phyloP scores from a whole-genome alignment of 2,797 vertebrate genomes.

The Melanotaenia pygmaea region DNA sequence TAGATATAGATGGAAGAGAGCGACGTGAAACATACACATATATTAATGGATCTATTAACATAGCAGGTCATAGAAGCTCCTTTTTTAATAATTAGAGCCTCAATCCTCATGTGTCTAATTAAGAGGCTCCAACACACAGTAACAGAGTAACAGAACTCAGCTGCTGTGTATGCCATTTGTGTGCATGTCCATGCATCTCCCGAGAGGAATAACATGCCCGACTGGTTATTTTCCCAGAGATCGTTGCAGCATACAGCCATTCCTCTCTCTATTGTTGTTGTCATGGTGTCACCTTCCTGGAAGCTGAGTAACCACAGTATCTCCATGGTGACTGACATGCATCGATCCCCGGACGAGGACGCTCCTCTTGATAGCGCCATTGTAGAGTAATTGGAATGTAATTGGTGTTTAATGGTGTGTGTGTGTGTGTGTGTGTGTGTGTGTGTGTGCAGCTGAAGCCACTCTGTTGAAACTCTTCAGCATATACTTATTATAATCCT shows the following conservation, averaged over 20 bases:
- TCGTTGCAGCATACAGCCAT: background rate
- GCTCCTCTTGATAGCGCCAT: slow-evolving; percentile 53
- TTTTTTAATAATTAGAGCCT: slow-evolving; percentile 55
- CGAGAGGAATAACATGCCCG: slow-evolving; percentile 1
- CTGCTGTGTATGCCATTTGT: background rate
- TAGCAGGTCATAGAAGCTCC: slow-evolving; percentile 27
- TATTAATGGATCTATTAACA: slow-evolving; percentile 42
- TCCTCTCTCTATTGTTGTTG: background rate
- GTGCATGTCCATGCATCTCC: slow-evolving; percentile 5
- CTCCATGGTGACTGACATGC: slow-evolving; percentile 50
- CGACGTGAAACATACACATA: slow-evolving; percentile 10
- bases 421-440: slow-evolving; percentile 19
- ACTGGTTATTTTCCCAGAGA: slow-evolving; percentile 1
- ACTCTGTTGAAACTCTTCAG: slow-evolving; percentile 50
- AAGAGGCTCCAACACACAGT: slow-evolving; percentile 32
- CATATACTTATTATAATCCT: slow-evolving; percentile 18
- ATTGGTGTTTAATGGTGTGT: slow-evolving; percentile 72
- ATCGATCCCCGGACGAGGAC: slow-evolving; percentile 21
- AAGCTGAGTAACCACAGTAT: slow-evolving; percentile 4
- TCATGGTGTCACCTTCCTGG: slow-evolving; percentile 22
- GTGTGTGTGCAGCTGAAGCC: slow-evolving; percentile 33
- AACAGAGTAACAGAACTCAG: background rate
- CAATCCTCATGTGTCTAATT: slow-evolving; percentile 65
- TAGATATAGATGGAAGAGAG: too few relatives aligned
- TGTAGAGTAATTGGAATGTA: slow-evolving; percentile 64